Evolutionary conservation across 1,140 invertebrate species (phyloP).

Genomic region (Tetramorium parvispinum): DNA sequence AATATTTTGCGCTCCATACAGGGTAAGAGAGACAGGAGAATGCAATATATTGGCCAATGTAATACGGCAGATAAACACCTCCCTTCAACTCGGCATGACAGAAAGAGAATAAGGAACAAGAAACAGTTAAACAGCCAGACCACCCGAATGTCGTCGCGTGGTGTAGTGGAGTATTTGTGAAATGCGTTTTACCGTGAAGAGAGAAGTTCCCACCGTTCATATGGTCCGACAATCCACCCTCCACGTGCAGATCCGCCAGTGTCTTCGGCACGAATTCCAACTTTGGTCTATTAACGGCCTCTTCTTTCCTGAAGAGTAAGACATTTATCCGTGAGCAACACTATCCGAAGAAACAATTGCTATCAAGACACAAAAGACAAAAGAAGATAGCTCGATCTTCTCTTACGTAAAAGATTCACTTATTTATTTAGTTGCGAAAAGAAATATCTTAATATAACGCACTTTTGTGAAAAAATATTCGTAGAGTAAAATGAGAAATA

Average conservation of each 20-base stretch:
- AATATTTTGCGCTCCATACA: conserved; percentile 25
- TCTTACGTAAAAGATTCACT: background rate
- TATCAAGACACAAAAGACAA: background rate
- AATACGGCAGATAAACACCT: conserved; percentile 66
- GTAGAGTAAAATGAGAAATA: background rate
- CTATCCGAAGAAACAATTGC: background rate
- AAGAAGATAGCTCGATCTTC: background rate
- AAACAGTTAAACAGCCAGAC: conserved; percentile 80
- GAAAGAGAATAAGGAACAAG: conserved; percentile 60
- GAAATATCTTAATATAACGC: background rate
- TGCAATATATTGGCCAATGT: conserved; percentile 40
- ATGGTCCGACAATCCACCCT: conserved; percentile 84
- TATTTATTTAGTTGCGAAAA: background rate
- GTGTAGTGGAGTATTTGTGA: conserved; percentile 73
- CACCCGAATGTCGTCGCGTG: conserved; percentile 70
- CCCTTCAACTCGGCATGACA: conserved; percentile 57
- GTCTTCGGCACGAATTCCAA: conserved; percentile 97
- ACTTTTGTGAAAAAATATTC: background rate
- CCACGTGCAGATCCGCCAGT: conserved; percentile 94
- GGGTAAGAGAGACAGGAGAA: conserved; percentile 43
- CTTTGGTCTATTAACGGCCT: conserved; percentile 95
- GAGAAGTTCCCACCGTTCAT: conserved; percentile 87
- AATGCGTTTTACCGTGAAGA: conserved; percentile 82
- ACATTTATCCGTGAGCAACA: background rate
- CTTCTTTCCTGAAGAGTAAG: conserved; percentile 90